A percentile compares a stretch with the other conserved stretches of the same genome.
Conservation (phyloP, 1,140 invertebrate genomes). For the Reticulitermes speratus region DNA sequence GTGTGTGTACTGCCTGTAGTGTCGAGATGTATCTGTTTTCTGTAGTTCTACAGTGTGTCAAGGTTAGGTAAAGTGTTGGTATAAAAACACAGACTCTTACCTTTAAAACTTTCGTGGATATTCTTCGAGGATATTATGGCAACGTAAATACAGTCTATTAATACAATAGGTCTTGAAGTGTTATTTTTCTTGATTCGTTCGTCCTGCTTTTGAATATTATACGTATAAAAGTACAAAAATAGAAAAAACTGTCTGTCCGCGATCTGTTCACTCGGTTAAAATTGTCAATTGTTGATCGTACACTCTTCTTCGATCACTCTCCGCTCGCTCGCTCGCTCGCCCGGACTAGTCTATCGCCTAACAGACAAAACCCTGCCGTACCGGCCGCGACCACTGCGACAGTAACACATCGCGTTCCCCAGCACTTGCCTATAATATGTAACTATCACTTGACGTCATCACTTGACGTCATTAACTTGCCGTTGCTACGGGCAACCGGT, state of each 20-base stretch:
- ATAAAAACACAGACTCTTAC: not conserved
- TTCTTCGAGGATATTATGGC: not conserved
- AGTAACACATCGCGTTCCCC: not conserved
- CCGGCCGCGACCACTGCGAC: not conserved
- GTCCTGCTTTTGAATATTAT: conserved; percentile 5
- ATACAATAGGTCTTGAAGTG: not conserved
- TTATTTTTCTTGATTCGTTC: not conserved
- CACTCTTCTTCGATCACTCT: not conserved
- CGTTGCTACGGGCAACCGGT: not conserved
- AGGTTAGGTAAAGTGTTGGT: too few relatives aligned
- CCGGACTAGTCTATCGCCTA: not conserved
- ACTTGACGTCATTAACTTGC: conserved; percentile 7
- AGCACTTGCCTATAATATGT: not conserved
- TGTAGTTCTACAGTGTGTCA: too few relatives aligned
- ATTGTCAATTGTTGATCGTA: conserved; percentile 10
- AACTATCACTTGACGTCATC: not conserved
- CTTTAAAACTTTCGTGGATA: not conserved
- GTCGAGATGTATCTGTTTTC: too few relatives aligned
- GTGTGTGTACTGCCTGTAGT: too few relatives aligned
- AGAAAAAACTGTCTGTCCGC: conserved; percentile 11
- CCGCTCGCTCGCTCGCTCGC: not conserved
- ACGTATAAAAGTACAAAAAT: conserved; percentile 13
- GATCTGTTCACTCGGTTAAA: not conserved
- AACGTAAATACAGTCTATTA: not conserved
- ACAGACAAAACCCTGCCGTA: not conserved